These are phyloP conservation scores for Tryphoninae sp. DNA, from an alignment of 2,888 invertebrate genomes.

Conservation along the genomic window DNA sequence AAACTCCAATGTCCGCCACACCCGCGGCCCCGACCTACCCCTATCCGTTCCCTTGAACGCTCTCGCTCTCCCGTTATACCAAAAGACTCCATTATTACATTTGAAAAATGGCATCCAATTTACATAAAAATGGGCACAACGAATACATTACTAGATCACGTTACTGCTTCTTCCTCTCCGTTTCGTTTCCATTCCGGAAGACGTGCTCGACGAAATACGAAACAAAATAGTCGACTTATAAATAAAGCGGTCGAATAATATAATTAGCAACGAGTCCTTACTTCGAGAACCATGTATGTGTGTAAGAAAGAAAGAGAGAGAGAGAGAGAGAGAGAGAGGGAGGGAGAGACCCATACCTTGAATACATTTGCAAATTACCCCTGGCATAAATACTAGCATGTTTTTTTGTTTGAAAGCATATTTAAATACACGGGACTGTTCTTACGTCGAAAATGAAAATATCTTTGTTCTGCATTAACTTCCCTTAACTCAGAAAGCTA, in stretches of 20 bases:
- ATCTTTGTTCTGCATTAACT: too few relatives aligned
- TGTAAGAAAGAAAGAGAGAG: too few relatives aligned
- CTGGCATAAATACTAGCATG: neutral
- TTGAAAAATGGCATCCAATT: constrained; percentile 49
- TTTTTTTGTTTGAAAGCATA: neutral
- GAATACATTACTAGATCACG: constrained; percentile 8
- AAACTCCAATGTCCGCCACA: constrained; percentile 35
- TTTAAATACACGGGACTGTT: neutral
- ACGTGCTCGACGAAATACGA: constrained; percentile 8
- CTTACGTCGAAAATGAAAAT: too few relatives aligned
- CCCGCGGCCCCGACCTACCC: constrained; percentile 58
- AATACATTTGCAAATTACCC: neutral
- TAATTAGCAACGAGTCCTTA: neutral
- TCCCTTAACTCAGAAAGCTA: too few relatives aligned
- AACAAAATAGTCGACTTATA: constrained; percentile 7
- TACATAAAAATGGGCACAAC: constrained; percentile 43
- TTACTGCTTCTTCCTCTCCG: neutral
- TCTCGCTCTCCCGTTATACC: constrained; percentile 11
- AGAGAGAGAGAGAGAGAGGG: too few relatives aligned
- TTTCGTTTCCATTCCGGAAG: constrained; percentile 18
- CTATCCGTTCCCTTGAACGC: constrained; percentile 42
- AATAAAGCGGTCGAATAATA: neutral
- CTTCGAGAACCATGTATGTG: neutral
- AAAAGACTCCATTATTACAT: constrained; percentile 32
- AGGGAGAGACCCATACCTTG: too few relatives aligned